A percentile compares a stretch with the other conserved stretches of the same genome.
These are phyloP conservation scores for Leucoma salicis DNA, from an alignment of 2,888 invertebrate genomes.

Conservation along the genomic window DNA sequence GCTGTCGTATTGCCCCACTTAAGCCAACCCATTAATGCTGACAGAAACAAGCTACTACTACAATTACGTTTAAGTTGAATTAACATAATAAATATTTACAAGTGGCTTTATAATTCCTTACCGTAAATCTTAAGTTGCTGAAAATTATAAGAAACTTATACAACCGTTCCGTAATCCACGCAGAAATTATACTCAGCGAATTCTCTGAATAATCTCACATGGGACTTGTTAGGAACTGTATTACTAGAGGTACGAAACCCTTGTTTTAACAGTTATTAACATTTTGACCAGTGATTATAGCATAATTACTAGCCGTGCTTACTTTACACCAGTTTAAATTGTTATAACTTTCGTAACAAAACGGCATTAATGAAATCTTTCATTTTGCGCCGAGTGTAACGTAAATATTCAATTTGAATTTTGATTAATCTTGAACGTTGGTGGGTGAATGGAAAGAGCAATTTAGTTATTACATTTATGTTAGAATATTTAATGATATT, in stretches of 20 bases:
- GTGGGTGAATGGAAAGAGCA: neutral
- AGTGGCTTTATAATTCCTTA: neutral
- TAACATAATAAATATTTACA: conserved; percentile 1
- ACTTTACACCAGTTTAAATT: conserved; percentile 34
- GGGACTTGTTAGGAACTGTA: conserved; percentile 29
- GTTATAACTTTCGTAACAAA: conserved; percentile 37
- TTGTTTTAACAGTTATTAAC: conserved; percentile 38
- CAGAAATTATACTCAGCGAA: conserved; percentile 26
- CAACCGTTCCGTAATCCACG: conserved; percentile 20
- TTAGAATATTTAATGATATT: neutral
- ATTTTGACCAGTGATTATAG: conserved; percentile 40
- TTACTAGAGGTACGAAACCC: conserved; percentile 28
- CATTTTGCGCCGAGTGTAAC: conserved; percentile 13
- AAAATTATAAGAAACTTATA: conserved; percentile 18
- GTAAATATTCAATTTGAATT: conserved; percentile 14
- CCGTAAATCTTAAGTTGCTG: conserved; percentile 4
- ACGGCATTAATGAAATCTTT: conserved; percentile 29
- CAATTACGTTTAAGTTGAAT: too few relatives aligned
- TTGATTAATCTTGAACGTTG: conserved; percentile 12
- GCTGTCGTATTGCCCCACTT: too few relatives aligned
- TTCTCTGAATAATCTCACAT: conserved; percentile 29
- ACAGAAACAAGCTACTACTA: too few relatives aligned
- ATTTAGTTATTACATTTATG: neutral
- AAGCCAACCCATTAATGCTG: too few relatives aligned
- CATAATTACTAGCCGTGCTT: conserved; percentile 34